phyloP scores from a whole-genome alignment of 2,888 invertebrate genomes.

The Phasia obesa region DNA sequence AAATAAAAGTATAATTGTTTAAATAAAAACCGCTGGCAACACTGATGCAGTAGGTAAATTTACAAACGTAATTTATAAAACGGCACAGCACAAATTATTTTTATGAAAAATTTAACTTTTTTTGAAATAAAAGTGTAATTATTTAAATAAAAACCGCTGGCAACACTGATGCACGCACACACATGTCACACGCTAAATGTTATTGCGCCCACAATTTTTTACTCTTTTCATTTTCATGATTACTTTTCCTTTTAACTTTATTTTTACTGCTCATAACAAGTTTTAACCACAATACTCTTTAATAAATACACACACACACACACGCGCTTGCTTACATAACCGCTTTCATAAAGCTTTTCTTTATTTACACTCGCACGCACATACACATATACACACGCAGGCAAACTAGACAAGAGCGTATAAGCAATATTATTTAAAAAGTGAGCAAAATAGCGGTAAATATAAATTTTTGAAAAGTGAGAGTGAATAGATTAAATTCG shows the following conservation, averaged over 20 bases:
- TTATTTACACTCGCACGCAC: background rate
- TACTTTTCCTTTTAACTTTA: background rate
- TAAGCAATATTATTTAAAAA: constrained; percentile 52
- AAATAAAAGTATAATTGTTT: too few relatives aligned
- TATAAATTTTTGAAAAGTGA: constrained; percentile 34
- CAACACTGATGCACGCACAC: too few relatives aligned
- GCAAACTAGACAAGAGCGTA: constrained; percentile 35
- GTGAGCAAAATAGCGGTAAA: constrained; percentile 20
- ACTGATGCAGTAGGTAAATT: too few relatives aligned
- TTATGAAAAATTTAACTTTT: too few relatives aligned
- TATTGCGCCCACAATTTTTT: constrained; percentile 8
- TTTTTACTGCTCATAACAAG: background rate
- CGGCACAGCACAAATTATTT: too few relatives aligned
- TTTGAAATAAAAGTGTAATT: too few relatives aligned
- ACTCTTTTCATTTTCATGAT: constrained; percentile 4
- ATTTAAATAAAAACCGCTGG: too few relatives aligned
- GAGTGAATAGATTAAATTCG: constrained; percentile 27
- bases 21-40: too few relatives aligned
- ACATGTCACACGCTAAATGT: background rate
- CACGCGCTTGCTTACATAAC: background rate
- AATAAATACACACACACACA: background rate
- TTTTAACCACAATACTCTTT: constrained; percentile 28
- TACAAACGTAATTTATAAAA: too few relatives aligned
- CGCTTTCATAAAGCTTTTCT: background rate
- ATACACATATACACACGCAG: background rate